phyloP scores from a whole-genome alignment of 2,888 invertebrate species.

The Hedya salicella region DNA sequence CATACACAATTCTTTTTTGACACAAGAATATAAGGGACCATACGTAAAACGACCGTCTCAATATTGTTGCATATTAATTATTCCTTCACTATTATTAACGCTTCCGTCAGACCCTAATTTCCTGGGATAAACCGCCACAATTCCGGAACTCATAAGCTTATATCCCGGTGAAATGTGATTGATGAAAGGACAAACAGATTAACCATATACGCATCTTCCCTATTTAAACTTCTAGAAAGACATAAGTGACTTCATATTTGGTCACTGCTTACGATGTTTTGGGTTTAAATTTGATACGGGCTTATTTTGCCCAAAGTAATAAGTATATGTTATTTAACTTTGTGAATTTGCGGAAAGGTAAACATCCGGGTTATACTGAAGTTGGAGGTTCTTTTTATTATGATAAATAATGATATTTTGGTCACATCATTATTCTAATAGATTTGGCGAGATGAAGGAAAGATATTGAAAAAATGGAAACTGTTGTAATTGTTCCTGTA shows the following conservation, averaged over 20 bases:
- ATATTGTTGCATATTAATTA: neutral
- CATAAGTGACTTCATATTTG: neutral
- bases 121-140: constrained; percentile 1
- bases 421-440: neutral
- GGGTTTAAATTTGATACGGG: neutral
- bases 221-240: neutral
- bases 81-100: constrained; percentile 11
- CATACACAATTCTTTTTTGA: too few species aligned
- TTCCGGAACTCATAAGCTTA: constrained; percentile 10
- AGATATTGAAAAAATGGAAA: neutral
- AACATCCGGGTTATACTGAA: neutral
- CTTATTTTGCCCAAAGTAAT: neutral
- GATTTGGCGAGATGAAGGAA: neutral
- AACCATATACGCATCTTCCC: neutral
- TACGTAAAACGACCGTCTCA: too few species aligned
- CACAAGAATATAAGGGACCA: too few species aligned
- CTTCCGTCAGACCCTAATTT: constrained; percentile 1
- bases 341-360: constrained; percentile 11
- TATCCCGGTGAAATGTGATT: constrained; percentile 17
- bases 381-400: constrained; percentile 7
- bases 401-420: constrained; percentile 13
- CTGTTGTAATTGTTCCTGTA: too few species aligned
- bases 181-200: constrained; percentile 17
- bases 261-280: neutral
- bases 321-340: constrained; percentile 14